Percentiles rank a stretch among this genome's conserved stretches.
phyloP scores from a whole-genome alignment of 1,140 invertebrate genomes.

The Drosophila elegans region DNA sequence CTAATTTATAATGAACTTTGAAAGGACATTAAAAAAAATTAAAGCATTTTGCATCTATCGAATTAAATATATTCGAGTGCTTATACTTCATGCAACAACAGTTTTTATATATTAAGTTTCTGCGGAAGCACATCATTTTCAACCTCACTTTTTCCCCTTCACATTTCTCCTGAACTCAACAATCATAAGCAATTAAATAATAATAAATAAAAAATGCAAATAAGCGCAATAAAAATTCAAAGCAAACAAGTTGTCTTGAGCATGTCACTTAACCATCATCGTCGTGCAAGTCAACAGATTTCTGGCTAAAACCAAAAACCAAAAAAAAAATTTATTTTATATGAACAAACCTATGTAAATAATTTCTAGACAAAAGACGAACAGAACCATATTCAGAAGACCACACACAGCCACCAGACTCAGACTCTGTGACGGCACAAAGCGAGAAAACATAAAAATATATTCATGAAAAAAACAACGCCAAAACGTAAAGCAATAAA shows the following conservation, averaged over 20 bases:
- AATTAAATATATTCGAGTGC: too few relatives aligned
- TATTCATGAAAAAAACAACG: conserved; percentile 7
- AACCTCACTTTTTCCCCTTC: not conserved
- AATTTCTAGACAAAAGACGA: conserved; percentile 28
- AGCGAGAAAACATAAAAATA: conserved; percentile 25
- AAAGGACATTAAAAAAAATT: too few relatives aligned
- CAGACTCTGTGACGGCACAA: conserved; percentile 10
- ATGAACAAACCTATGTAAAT: conserved; percentile 30
- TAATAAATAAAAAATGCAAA: conserved; percentile 17
- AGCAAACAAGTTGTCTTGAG: conserved; percentile 7
- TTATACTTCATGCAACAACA: too few relatives aligned
- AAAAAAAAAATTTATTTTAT: not conserved
- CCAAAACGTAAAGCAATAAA: conserved; percentile 74
- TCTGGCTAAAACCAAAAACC: conserved; percentile 26
- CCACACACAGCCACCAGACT: conserved; percentile 39
- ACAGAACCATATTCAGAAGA: conserved; percentile 19
- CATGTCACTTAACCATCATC: conserved; percentile 10
- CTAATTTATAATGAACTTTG: too few relatives aligned
- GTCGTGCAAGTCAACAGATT: conserved; percentile 11
- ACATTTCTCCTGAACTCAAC: not conserved
- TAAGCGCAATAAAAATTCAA: conserved; percentile 13
- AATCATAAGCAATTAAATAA: conserved; percentile 15
- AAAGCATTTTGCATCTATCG: too few relatives aligned
- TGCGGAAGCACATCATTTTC: not conserved
- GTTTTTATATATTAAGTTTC: not conserved